Percentiles rank a stretch among this genome's conserved stretches.
These are phyloP conservation scores for Stenolophus ochropezus DNA, from an alignment of 2,888 invertebrate genomes.

Conservation along the genomic window DNA sequence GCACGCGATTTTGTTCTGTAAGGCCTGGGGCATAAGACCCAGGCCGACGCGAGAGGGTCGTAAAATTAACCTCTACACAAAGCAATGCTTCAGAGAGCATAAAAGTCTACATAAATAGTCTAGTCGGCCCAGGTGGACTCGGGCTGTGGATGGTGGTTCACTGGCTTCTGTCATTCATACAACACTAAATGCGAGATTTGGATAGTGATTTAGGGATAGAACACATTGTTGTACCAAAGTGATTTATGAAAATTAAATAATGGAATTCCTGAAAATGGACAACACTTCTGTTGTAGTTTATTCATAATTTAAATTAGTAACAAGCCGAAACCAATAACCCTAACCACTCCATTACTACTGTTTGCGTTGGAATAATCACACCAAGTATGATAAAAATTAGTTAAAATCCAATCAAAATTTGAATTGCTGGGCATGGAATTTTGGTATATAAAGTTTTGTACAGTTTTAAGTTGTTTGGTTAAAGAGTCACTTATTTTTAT, in stretches of 20 bases:
- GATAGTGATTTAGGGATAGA: slow-evolving; percentile 59
- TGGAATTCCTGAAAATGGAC: neutral
- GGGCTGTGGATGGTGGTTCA: slow-evolving; percentile 64
- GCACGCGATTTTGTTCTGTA: neutral
- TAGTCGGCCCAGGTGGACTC: slow-evolving; percentile 69
- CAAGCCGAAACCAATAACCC: too few species aligned
- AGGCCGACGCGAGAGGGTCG: neutral
- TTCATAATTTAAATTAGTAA: too few species aligned
- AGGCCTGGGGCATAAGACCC: neutral
- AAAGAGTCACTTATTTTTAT: too few species aligned
- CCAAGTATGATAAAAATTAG: too few species aligned
- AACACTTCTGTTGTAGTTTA: too few species aligned
- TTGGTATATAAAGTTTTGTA: too few species aligned
- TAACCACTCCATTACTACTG: too few species aligned
- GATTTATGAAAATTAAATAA: slow-evolving; percentile 46
- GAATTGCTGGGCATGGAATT: too few species aligned
- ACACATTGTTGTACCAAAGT: slow-evolving; percentile 58
- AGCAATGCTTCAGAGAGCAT: slow-evolving; percentile 70
- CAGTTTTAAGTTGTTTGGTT: too few species aligned
- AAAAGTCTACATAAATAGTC: slow-evolving; percentile 73
- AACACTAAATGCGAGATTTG: slow-evolving; percentile 31
- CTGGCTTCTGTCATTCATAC: slow-evolving; percentile 53
- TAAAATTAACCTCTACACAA: slow-evolving; percentile 65
- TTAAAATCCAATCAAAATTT: too few species aligned
- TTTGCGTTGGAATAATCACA: too few species aligned